A percentile compares a stretch with the other conserved stretches of the same genome.
phyloP scores from a whole-genome alignment of 2,797 vertebrate species.

The Gastrophryne carolinensis region DNA sequence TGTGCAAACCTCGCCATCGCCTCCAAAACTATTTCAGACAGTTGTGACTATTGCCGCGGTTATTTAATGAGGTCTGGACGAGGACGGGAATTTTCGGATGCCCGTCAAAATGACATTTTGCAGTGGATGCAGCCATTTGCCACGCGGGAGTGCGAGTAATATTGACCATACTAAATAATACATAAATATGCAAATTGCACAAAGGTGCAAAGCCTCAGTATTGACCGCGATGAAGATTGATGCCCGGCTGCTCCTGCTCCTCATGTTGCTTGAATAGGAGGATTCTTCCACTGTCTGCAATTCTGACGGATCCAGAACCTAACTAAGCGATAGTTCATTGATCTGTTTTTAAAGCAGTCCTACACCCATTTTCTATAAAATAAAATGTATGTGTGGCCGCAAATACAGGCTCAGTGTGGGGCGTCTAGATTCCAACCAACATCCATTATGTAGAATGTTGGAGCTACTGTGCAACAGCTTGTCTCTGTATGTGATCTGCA shows the following conservation, averaged over 20 bases:
- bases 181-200: background rate
- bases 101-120: background rate
- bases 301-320: too few species aligned
- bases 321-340: too few species aligned
- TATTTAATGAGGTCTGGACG: slow-evolving; percentile 35
- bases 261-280: background rate
- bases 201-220: background rate
- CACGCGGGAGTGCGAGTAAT: background rate
- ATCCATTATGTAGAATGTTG: too few species aligned
- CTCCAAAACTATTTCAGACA: background rate
- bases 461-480: too few species aligned
- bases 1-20: background rate
- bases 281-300: background rate
- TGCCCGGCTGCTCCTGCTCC: background rate
- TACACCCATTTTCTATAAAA: too few species aligned
- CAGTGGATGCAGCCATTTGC: background rate
- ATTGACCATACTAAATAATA: background rate
- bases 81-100: background rate
- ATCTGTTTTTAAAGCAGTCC: too few species aligned
- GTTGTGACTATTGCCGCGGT: slow-evolving; percentile 2
- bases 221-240: background rate
- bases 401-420: too few species aligned
- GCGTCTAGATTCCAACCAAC: too few species aligned
- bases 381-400: too few species aligned
- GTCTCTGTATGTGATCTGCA: too few species aligned